Evolutionary conservation across 2,797 vertebrate genomes (phyloP).

Genomic region (Lepidocolaptes lacrymiger): DNA sequence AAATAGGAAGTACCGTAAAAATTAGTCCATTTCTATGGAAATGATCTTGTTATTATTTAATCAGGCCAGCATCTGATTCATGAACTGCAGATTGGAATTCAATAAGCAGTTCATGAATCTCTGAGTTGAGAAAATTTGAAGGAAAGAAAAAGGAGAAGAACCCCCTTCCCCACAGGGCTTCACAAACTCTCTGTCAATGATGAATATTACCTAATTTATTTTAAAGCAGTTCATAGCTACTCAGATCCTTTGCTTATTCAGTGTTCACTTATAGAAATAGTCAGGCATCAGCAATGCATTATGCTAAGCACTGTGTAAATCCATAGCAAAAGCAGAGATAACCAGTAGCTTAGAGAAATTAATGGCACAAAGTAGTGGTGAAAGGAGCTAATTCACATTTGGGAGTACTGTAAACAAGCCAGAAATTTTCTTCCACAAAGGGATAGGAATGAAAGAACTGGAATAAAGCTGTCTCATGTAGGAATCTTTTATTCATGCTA

Average conservation of each 20-base stretch:
- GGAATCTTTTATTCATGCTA: not conserved
- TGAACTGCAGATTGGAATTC: slow-evolving; percentile 70
- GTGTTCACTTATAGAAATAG: not conserved
- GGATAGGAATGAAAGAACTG: not conserved
- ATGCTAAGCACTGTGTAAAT: not conserved
- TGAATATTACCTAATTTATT: slow-evolving; percentile 15
- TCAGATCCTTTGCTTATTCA: not conserved
- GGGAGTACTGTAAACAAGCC: not conserved
- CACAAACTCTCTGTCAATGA: slow-evolving; percentile 13
- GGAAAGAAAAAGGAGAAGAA: not conserved
- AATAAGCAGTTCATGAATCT: slow-evolving; percentile 56
- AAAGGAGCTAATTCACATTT: not conserved
- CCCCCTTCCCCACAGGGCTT: not conserved
- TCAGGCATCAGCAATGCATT: not conserved
- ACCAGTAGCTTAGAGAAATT: not conserved
- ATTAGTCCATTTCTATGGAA: slow-evolving; percentile 73
- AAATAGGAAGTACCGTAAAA: slow-evolving; percentile 23
- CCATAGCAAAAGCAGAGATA: not conserved
- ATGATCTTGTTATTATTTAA: slow-evolving; percentile 72
- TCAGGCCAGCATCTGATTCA: slow-evolving; percentile 69
- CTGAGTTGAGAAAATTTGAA: slow-evolving; percentile 39
- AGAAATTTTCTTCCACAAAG: not conserved
- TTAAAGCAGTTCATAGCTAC: slow-evolving; percentile 24
- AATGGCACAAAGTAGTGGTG: not conserved
- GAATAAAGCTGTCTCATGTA: not conserved